These are phyloP conservation scores for Heliconius himera DNA, from an alignment of 1,140 invertebrate species.

Conservation along the genomic window DNA sequence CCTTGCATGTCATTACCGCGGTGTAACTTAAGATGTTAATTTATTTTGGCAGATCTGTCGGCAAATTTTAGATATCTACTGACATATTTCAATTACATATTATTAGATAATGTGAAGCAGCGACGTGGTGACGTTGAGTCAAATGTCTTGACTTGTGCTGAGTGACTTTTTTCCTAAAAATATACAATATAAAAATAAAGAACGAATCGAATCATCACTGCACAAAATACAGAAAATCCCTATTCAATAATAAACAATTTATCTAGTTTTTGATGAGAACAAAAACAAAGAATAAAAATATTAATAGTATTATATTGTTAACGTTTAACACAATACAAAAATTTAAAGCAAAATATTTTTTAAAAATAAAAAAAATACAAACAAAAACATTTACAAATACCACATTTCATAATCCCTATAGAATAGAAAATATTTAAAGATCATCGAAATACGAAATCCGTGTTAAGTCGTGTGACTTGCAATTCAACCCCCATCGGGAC, in stretches of 20 bases:
- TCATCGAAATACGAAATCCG: slow-evolving; percentile 40
- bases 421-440: slow-evolving; percentile 27
- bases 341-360: too few relatives aligned
- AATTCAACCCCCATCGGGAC: slow-evolving; percentile 59
- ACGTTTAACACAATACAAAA: too few relatives aligned
- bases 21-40: slow-evolving; percentile 65
- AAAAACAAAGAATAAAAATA: background rate
- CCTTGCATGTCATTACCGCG: slow-evolving; percentile 58
- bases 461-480: slow-evolving; percentile 64
- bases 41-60: slow-evolving; percentile 59
- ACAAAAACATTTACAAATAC: too few relatives aligned
- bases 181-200: too few relatives aligned
- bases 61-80: slow-evolving; percentile 22
- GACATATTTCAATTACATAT: slow-evolving; percentile 1
- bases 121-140: too few relatives aligned
- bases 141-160: too few relatives aligned
- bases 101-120: background rate
- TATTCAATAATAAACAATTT: background rate
- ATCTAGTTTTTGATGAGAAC: background rate
- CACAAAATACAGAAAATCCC: too few relatives aligned
- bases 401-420: background rate
- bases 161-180: too few relatives aligned
- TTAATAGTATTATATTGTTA: background rate
- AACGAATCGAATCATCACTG: too few relatives aligned
- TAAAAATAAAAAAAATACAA: too few relatives aligned